Evolutionary conservation across 2,797 vertebrate genomes (phyloP).

Genomic region (Enteromius thamalakanensis): DNA sequence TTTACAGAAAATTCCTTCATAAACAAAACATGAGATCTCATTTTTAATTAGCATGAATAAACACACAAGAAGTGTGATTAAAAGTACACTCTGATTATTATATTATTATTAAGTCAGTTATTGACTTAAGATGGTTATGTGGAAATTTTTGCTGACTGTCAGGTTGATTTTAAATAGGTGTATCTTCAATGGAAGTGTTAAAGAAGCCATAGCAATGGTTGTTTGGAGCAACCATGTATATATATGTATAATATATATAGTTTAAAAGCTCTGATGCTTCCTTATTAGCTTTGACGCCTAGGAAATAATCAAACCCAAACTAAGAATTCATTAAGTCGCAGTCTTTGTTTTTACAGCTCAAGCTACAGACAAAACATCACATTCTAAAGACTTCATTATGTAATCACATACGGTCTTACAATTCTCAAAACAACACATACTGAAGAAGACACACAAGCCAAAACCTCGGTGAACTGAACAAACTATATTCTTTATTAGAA

Average conservation of each 20-base stretch:
- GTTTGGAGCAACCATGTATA: neutral
- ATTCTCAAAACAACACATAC: neutral
- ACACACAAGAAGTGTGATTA: neutral
- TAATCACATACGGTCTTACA: neutral
- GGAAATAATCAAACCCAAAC: neutral
- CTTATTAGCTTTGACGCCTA: neutral
- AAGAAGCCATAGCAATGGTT: neutral
- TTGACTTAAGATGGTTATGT: neutral
- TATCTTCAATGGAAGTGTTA: neutral
- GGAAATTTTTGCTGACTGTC: neutral
- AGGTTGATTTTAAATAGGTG: neutral
- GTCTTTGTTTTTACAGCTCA: neutral
- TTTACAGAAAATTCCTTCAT: neutral
- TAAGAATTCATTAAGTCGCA: neutral
- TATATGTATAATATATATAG: too few relatives aligned
- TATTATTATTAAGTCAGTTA: neutral
- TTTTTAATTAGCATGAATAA: neutral
- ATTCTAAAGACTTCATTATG: neutral
- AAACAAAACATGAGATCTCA: neutral
- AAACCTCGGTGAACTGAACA: slow-evolving; percentile 70
- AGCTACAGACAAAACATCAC: neutral
- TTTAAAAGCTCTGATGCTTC: neutral
- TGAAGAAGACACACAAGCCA: slow-evolving; percentile 48
- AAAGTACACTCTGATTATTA: neutral
- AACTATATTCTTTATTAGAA: slow-evolving; percentile 98